Base-by-base conservation (phyloP, 2,888 invertebrate species). In the Acleris literana region DNA sequence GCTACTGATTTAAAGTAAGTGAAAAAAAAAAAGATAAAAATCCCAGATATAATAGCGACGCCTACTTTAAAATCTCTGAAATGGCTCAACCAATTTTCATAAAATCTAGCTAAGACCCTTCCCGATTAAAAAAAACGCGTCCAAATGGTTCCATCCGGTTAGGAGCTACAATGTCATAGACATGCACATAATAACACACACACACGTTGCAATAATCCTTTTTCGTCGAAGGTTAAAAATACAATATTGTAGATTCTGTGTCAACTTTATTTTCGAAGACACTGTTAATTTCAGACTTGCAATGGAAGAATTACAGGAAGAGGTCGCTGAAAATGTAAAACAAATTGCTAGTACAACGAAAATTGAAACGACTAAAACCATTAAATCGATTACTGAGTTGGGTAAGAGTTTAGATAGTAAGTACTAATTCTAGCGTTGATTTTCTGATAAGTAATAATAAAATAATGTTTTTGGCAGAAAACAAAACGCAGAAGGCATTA, bases 221-320 rank as follows among this genome's bases (percentile, higher is more conserved):
- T 29, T 29, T 29, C 7, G 7, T 29, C 29, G 9, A 6, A 29
- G 1, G 1, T 29, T 5, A 29, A 29, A 29, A 29, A 33, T 33
- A 33, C 33, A 33, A 33, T 33, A 11, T 13, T 13, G 39, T 39
- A 9, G 13, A 39, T 39, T 39, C 39, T 4, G 39, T 13, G 13
- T 13, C 4, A 9, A 39, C 13, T 39, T 39, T 39, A 39, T 3
- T 39, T 4, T 13, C 13, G 0, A 39, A 39, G 1, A 4, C 39
- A 3, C 2, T 44, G 2, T n/a, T 18, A 7, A 9, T 55, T 55
- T 43, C n/a, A 55, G 55, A 20, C 20, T n/a, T 20, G 55, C 55
- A 4, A 55, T 55, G 55, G n/a, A 6, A 1, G 55, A 55, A 20
- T 16, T 55, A 9, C 20, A 55, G 16, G 20, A 55, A 16, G 55